Conservation (phyloP, 2,888 invertebrate species). For the Nasonia oneida region DNA sequence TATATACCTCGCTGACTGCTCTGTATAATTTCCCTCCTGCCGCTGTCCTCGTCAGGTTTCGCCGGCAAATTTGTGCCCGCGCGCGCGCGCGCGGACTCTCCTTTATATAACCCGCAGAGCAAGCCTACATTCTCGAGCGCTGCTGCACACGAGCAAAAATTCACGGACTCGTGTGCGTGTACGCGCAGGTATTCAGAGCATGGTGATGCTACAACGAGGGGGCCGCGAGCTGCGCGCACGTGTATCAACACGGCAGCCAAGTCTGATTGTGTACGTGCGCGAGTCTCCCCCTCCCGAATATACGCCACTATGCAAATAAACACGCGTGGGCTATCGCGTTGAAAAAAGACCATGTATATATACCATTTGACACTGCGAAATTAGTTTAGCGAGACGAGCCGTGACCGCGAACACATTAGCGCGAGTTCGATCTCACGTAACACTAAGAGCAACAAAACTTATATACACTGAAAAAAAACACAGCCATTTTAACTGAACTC, state of each 20-base stretch:
- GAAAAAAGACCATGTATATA: neutral
- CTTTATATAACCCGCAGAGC: slow-evolving; percentile 33
- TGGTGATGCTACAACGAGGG: neutral
- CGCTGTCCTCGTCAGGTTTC: slow-evolving; percentile 45
- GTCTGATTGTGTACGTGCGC: neutral
- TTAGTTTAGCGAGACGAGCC: neutral
- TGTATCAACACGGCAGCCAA: neutral
- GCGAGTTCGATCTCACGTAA: neutral
- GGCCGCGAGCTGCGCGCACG: neutral
- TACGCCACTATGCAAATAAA: neutral
- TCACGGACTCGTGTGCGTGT: too few relatives aligned
- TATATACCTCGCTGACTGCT: slow-evolving; percentile 22
- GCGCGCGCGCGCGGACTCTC: neutral
- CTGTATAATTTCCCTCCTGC: slow-evolving; percentile 41
- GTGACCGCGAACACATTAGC: neutral
- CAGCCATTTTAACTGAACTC: too few relatives aligned
- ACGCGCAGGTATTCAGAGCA: neutral
- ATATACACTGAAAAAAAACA: too few relatives aligned
- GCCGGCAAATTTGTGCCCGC: neutral
- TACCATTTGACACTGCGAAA: neutral
- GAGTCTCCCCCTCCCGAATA: neutral
- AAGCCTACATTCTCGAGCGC: neutral
- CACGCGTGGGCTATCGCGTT: neutral
- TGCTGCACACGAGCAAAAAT: neutral
- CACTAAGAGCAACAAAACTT: neutral